These are phyloP conservation scores for Myzus persicae DNA, from an alignment of 1,140 invertebrate species.

Conservation along the genomic window DNA sequence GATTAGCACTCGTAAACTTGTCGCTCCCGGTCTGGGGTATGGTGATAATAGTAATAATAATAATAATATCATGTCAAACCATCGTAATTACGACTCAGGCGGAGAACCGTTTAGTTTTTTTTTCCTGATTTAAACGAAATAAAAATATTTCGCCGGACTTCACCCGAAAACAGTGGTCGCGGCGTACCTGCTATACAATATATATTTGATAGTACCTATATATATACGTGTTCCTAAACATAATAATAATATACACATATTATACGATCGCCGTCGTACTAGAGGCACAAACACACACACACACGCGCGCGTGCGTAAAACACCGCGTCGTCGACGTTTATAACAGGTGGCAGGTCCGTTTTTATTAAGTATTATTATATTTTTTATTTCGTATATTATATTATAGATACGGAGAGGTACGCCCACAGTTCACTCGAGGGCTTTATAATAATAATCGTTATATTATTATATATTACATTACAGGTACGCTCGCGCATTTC, in stretches of 20 bases:
- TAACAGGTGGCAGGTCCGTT: conserved; percentile 47
- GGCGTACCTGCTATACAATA: not conserved
- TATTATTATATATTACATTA: not conserved
- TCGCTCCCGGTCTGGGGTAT: not conserved
- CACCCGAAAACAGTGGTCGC: not conserved
- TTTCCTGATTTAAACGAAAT: not conserved
- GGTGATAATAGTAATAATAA: not conserved
- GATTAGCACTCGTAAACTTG: not conserved
- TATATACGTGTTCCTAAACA: not conserved
- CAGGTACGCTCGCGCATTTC: not conserved
- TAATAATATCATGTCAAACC: not conserved
- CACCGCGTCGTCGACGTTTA: conserved; percentile 13
- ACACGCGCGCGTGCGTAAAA: not conserved
- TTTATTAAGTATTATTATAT: conserved; percentile 22
- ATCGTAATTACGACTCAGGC: not conserved
- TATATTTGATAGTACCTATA: not conserved
- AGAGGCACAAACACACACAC: not conserved
- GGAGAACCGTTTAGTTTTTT: not conserved
- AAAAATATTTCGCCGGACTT: not conserved
- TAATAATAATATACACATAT: not conserved
- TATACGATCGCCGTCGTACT: not conserved
- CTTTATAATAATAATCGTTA: conserved; percentile 22
- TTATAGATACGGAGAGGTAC: conserved; percentile 22
- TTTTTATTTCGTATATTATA: conserved; percentile 25
- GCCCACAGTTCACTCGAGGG: conserved; percentile 38